Base-by-base conservation (phyloP, 2,797 vertebrate genomes). In the Rallus crepitans region DNA sequence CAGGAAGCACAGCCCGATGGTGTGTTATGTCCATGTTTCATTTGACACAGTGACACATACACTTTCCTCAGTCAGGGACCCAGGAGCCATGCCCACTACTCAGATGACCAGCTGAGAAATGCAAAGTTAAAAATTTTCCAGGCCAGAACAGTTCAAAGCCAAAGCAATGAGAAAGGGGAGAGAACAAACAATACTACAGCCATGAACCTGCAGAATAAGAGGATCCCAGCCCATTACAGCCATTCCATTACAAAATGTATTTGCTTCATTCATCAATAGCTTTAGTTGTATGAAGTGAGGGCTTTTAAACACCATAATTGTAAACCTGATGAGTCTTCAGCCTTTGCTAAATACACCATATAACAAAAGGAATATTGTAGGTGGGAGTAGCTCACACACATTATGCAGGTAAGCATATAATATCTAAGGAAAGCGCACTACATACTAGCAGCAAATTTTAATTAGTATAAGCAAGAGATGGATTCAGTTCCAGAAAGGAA, bases 401-500 rank as follows among this genome's bases (percentile, higher is more conserved):
- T 18, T 64, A 79, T 16, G 27, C 2, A 0, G n/a, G 31, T 27
- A 47, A 61, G 12, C 75, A 4, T 4, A 11, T 9, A 84, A 59
- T 6, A 66, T 72, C 68, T 68, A 66, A 63, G 39, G 52, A 76
- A 92, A 89, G 56, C 15, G 81, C 33, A 18, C 21, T 68, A 15
- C 33, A 31, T 59, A 77, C 37, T 47, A 70, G 27, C 56, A 79
- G 48, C 9, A 68, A 48, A 30, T 40, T 80, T 87, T 77, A 71
- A 89, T 80, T 87, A 13, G 23, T n/a, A 63, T 73, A 94, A 94
- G 37, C 31, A 92, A 57, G 61, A 83, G 48, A 83, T 56, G 28
- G 45, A 66, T 68, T 85, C 82, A 77, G 50, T 82, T 94, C 39
- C 5, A 0, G 25, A 33, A 88, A 81, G 65, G 39, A 97, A 96